Conservation (phyloP, 2,797 vertebrate species). For the Alfaro cultratus region DNA sequence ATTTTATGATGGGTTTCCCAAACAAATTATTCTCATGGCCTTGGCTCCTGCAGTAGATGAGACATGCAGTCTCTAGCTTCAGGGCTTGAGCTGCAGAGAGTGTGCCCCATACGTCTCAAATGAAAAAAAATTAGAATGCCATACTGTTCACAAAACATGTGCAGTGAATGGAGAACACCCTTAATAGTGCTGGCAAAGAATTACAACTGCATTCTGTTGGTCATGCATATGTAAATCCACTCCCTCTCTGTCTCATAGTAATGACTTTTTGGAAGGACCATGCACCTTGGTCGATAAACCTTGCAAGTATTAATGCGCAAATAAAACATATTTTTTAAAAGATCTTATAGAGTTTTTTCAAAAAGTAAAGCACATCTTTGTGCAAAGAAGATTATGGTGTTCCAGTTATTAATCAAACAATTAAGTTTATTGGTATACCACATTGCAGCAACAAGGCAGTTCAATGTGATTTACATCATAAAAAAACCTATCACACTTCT, state of each 20-base stretch:
- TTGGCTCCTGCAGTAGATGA: constrained; percentile 55
- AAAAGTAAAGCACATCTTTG: background rate
- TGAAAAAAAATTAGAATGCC: constrained; percentile 73
- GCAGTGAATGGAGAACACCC: constrained; percentile 70
- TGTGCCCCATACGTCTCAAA: constrained; percentile 56
- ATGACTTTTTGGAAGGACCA: constrained; percentile 61
- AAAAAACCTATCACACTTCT: too few relatives aligned
- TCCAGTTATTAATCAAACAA: background rate
- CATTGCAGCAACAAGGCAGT: too few relatives aligned
- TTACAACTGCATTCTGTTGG: constrained; percentile 72
- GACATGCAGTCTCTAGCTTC: constrained; percentile 55
- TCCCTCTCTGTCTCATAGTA: constrained; percentile 35
- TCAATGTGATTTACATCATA: too few relatives aligned
- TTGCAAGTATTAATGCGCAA: constrained; percentile 63
- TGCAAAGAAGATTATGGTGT: background rate
- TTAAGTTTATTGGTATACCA: too few relatives aligned
- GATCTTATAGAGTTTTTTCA: background rate
- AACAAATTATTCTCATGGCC: constrained; percentile 60
- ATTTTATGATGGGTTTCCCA: constrained; percentile 56
- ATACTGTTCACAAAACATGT: constrained; percentile 58
- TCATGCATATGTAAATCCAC: constrained; percentile 71
- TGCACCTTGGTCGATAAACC: constrained; percentile 56
- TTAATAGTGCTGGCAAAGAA: constrained; percentile 67
- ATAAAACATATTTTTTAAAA: constrained; percentile 34
- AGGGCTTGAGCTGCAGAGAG: constrained; percentile 48